Percentiles rank a stretch among this genome's conserved stretches.
phyloP scores from a whole-genome alignment of 2,888 invertebrate species.

The Hirudinaria manillensis region DNA sequence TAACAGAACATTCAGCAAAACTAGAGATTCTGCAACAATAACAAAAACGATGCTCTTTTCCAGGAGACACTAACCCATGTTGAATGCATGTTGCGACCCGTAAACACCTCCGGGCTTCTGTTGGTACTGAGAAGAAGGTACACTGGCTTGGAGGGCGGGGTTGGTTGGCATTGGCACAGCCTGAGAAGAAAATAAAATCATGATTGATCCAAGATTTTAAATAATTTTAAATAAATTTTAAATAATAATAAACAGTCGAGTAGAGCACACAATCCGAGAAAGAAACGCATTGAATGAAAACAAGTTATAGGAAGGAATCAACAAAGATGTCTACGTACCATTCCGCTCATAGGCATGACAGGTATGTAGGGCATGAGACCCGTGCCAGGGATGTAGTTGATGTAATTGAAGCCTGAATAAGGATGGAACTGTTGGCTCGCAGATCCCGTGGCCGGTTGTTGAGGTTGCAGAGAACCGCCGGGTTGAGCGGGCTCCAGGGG shows the following conservation, averaged over 20 bases:
- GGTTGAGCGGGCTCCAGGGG: slow-evolving; percentile 24
- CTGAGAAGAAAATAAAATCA: slow-evolving; percentile 17
- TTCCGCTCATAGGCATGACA: slow-evolving; percentile 33
- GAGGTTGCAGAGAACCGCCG: slow-evolving; percentile 18
- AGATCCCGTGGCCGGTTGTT: slow-evolving; percentile 4
- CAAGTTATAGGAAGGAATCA: too few species aligned
- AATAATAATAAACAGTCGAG: too few species aligned
- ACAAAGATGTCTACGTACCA: slow-evolving; percentile 13
- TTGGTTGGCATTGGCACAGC: slow-evolving; percentile 33
- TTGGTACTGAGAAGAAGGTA: slow-evolving; percentile 34
- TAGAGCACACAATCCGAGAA: too few species aligned
- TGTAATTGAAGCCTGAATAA: slow-evolving; percentile 4
- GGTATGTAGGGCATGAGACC: slow-evolving; percentile 33
- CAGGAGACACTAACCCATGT: slow-evolving; percentile 20
- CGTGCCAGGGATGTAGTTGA: background rate
- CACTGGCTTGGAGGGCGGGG: slow-evolving; percentile 24
- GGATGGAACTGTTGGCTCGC: slow-evolving; percentile 28
- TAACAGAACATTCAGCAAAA: too few species aligned
- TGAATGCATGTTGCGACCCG: slow-evolving; percentile 30
- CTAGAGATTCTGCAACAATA: too few species aligned
- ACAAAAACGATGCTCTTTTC: too few species aligned
- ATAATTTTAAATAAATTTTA: too few species aligned
- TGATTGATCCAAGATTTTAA: background rate
- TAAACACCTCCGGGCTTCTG: slow-evolving; percentile 29
- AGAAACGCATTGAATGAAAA: too few species aligned